Percentiles rank a stretch among this genome's conserved stretches.
Evolutionary conservation across 2,888 invertebrate species (phyloP).

Genomic region (Parelbella ahira): DNA sequence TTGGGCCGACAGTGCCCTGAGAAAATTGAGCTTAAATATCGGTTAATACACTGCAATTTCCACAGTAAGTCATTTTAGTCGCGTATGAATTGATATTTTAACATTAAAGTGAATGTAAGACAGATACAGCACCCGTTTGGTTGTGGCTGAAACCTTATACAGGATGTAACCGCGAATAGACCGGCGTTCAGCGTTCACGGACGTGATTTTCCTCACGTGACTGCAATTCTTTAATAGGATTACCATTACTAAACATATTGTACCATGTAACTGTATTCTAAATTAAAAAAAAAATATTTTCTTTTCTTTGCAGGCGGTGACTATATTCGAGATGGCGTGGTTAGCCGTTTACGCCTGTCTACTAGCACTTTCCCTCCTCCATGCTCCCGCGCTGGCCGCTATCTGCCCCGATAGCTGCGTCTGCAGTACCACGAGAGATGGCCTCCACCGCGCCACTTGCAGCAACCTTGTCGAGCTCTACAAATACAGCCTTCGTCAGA

Average conservation of each 20-base stretch:
- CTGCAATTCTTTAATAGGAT: constrained; percentile 3
- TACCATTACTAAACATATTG: background rate
- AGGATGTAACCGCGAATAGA: constrained; percentile 39
- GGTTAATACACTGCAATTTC: too few species aligned
- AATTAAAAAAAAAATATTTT: constrained; percentile 29
- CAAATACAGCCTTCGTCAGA: constrained; percentile 76
- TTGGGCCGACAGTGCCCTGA: too few species aligned
- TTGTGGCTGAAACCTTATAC: constrained; percentile 49
- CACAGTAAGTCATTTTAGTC: too few species aligned
- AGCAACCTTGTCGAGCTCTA: constrained; percentile 88
- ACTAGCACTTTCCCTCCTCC: constrained; percentile 51
- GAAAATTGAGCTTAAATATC: too few species aligned
- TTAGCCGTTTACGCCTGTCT: constrained; percentile 48
- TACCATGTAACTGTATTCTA: too few species aligned
- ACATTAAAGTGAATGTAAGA: too few species aligned
- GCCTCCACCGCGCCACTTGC: constrained; percentile 84
- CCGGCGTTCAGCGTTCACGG: constrained; percentile 39
- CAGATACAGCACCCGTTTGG: constrained; percentile 2
- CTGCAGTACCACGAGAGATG: constrained; percentile 83
- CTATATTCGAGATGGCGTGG: constrained; percentile 55
- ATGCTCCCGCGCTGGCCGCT: constrained; percentile 50
- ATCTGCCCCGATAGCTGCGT: constrained; percentile 77
- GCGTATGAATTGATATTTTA: background rate
- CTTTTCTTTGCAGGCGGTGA: constrained; percentile 63
- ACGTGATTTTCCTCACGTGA: constrained; percentile 29